These are phyloP conservation scores for Aphelenchoides besseyi DNA, from an alignment of 1,140 invertebrate species.

Conservation along the genomic window DNA sequence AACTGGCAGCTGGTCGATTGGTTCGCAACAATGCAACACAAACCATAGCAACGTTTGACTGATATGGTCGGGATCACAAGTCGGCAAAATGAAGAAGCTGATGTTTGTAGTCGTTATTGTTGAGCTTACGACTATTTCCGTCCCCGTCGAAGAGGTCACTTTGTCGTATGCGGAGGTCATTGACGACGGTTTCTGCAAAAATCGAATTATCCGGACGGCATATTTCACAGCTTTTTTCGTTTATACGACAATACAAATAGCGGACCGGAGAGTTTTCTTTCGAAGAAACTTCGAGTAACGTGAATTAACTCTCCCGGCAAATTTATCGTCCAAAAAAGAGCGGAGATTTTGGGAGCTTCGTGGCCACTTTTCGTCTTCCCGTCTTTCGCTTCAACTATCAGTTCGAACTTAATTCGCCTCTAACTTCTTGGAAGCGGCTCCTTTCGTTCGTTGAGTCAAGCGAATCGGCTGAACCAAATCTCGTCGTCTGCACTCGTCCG, in stretches of 20 bases:
- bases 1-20: conserved; percentile 3
- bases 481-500: too few species aligned
- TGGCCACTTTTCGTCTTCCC: background rate
- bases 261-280: too few species aligned
- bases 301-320: too few species aligned
- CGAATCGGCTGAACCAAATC: too few species aligned
- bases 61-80: conserved; percentile 3
- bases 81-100: background rate
- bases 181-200: background rate
- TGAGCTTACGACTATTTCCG: background rate
- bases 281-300: too few species aligned
- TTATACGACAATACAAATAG: too few species aligned
- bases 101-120: background rate
- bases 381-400: background rate
- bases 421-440: too few species aligned
- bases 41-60: conserved; percentile 6
- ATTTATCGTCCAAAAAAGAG: too few species aligned
- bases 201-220: background rate
- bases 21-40: conserved; percentile 7
- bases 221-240: background rate
- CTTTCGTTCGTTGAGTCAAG: too few species aligned
- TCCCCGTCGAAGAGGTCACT: background rate
- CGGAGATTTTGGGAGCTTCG: background rate
- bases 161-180: background rate
- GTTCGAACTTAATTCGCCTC: conserved; percentile 3